Evolutionary conservation across 2,797 vertebrate species (phyloP).

Genomic region (Neostethus bicornis): DNA sequence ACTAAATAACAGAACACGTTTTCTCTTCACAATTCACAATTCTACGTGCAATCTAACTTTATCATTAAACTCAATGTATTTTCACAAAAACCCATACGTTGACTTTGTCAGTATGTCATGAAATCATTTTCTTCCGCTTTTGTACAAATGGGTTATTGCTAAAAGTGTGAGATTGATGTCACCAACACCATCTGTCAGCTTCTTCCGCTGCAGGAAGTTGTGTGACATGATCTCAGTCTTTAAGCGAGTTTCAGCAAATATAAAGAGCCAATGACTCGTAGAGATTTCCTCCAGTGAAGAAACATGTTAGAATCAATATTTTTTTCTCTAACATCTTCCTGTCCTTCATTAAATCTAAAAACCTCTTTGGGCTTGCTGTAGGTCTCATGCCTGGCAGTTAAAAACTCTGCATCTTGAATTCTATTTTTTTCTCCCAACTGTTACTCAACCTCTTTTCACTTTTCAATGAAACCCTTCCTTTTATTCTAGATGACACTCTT

Average conservation of each 20-base stretch:
- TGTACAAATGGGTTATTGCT: not conserved
- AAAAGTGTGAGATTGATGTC: not conserved
- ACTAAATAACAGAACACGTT: not conserved
- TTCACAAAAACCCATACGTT: not conserved
- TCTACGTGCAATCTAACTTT: not conserved
- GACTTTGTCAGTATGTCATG: not conserved
- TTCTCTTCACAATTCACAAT: not conserved
- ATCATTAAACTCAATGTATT: not conserved
- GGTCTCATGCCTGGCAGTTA: no score
- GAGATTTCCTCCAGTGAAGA: slow-evolving; percentile 4
- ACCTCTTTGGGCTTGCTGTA: no score
- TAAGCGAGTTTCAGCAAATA: slow-evolving; percentile 3
- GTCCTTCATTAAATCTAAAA: no score
- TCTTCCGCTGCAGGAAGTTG: not conserved
- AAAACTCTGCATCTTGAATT: no score
- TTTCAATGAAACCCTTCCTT: no score
- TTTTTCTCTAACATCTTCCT: no score
- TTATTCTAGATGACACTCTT: no score
- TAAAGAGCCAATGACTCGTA: slow-evolving; percentile 10
- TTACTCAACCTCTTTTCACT: no score
- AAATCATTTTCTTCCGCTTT: not conserved
- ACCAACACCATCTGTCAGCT: not conserved
- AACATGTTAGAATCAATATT: slow-evolving; percentile 2
- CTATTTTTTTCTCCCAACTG: no score
- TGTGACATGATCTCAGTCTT: slow-evolving; percentile 16